phyloP scores from a whole-genome alignment of 2,797 vertebrate species.

The Rallus crepitans region DNA sequence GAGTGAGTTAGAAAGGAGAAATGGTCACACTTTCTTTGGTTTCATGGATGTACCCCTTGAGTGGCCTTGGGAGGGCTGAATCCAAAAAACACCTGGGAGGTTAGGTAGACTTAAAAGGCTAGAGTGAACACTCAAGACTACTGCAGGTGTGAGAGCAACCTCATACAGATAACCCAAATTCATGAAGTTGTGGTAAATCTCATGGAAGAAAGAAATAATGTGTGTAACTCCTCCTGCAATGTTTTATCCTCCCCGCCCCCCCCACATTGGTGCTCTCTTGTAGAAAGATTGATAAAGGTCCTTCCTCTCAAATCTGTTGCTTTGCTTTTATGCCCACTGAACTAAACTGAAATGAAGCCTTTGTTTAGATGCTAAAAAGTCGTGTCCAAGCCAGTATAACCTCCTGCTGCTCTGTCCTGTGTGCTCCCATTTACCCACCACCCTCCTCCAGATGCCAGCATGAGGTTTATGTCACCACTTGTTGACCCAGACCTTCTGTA shows the following conservation, averaged over 20 bases:
- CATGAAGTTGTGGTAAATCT: not conserved
- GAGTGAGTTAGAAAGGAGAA: not conserved
- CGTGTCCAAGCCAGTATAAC: not conserved
- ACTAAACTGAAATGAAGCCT: not conserved
- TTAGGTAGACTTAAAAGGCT: not conserved
- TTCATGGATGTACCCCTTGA: not conserved
- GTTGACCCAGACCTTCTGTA: not conserved
- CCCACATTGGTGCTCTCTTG: not conserved
- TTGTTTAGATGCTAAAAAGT: not conserved
- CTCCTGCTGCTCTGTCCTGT: accelerated
- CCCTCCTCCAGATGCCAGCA: not conserved
- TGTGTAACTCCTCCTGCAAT: not conserved
- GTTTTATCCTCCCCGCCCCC: not conserved
- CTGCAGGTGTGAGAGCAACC: not conserved
- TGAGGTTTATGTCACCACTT: not conserved
- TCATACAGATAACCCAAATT: not conserved
- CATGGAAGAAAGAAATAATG: not conserved
- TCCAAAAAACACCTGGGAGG: not conserved
- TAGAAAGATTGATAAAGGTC: not conserved
- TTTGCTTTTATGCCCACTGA: not conserved
- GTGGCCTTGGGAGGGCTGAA: not conserved
- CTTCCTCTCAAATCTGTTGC: not conserved
- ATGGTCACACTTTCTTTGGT: not conserved
- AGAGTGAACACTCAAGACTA: not conserved
- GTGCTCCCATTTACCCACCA: not conserved